Base-by-base conservation (phyloP, 2,888 invertebrate species). In the Epiperipatus broadwayi region DNA sequence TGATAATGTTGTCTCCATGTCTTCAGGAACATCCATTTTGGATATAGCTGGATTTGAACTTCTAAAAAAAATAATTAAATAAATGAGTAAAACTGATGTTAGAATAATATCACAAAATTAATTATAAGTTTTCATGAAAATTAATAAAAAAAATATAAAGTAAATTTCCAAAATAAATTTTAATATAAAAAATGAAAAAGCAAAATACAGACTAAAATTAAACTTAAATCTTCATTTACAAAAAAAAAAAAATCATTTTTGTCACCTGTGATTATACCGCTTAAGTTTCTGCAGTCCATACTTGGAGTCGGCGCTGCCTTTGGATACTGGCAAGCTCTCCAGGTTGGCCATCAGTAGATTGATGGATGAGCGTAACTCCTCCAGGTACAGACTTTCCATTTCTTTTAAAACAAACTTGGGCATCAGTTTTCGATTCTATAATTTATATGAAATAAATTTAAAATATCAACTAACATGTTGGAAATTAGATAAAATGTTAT, bases 331-430 rank as follows among this genome's bases (percentile, higher is more conserved):
- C 46, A 97, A 72, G 41, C 91, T 91, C 70, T 97, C 97, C 61
- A 97, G 70, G 70, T 97, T 97, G 47, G 85, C 84, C 85, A 97
- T 97, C 54, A 99, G 69, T 52, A 89, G 72, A 65, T 93, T 95
- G 61, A 99, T 93, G 48, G 91, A 87, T 43, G 91, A 78, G 64
- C 91, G 87, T 55, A 91, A 67, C 65, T 97, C 97, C 68, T 99
- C 97, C 55, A 95, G 79, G 68, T 91, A 97, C 55, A 99, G 72
- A 38, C 87, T 85, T 66, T 97, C 97, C 97, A 97, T 97, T 68
- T 99, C 97, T 71, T 99, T 99, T 51, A 99, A 72, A 47, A 97
- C 91, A 69, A 97, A 97, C 68, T 87, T 91, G 50, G 97, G 97
- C 85, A 91, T 87, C 55, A 93, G 64, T 65, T 89, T 87, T 52